Evolutionary conservation across 2,888 invertebrate species (phyloP), one percentile per base, ranked within the genome.

Genomic region (Atethmia centrago): DNA sequence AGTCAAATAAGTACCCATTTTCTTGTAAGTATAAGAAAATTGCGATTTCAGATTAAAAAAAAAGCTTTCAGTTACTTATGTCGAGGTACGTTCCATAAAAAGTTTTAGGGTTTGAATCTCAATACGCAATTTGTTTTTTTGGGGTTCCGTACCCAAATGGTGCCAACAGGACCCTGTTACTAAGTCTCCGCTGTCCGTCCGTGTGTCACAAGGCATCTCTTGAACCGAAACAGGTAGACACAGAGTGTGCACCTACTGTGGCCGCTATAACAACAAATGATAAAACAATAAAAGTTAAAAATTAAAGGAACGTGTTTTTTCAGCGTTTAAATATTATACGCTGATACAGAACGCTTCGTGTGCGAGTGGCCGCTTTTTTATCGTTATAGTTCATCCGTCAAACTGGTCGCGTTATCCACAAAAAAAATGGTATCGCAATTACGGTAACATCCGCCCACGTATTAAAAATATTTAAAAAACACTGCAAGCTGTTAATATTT

Each of bases 381-480:
- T 59, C n/a, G 79, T 25, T 61, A 71, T 47, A n/a, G 19, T 40
- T 21, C 59, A 40, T 75, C 19, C 72, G 28, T 21, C 45, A 51
- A 79, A 51, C 40, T 12, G 19, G 28, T 14, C 16, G 9, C n/a
- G 56, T 25, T 42, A 56, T 59, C 51, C 28, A 47, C 61, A 0
- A 40, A 0, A 40, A 53, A 53, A 47, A 49, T 7, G 14, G 9
- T 74, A 56, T 55, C 63, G 14, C 9, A n/a, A 21, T 28, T 4
- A 49, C 77, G 25, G 19, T 28, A 49, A 72, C 19, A 68, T n/a
- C 45, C 55, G 28, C 19, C 16, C 10, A 19, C n/a, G 14, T 40
- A 77, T 8, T 40, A 45, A 71, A 21, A 70, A 19, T 53, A 31
- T 53, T 16, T 2, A 12, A 42, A 70, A 72, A 71, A 51, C 2